Percentiles rank a stretch among this genome's conserved stretches.
Evolutionary conservation across 2,888 invertebrate species (phyloP).

Genomic region (Nomada hirtipes): DNA sequence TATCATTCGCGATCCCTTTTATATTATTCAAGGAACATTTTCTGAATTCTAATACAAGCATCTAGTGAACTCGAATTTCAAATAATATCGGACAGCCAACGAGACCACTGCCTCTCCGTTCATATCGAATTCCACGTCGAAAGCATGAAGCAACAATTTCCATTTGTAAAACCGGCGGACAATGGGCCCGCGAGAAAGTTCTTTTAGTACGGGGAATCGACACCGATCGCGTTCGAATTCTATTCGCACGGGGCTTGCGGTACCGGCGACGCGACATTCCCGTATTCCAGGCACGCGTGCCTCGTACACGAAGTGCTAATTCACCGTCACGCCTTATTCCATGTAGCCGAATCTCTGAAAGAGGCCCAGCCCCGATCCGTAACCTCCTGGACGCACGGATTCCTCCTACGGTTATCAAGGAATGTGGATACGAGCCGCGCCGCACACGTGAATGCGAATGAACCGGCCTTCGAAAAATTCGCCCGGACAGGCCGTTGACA

Average conservation of each 20-base stretch:
- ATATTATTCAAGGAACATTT: too few relatives aligned
- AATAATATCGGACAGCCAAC: background rate
- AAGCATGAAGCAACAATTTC: background rate
- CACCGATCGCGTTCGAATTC: conserved; percentile 29
- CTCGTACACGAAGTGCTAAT: conserved; percentile 49
- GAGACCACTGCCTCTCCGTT: background rate
- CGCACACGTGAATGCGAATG: conserved; percentile 63
- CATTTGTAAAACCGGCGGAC: background rate
- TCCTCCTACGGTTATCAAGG: conserved; percentile 63
- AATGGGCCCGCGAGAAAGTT: background rate
- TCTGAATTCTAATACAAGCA: too few relatives aligned
- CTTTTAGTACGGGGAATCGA: conserved; percentile 20
- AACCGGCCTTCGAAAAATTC: conserved; percentile 42
- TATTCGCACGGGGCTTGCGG: conserved; percentile 49
- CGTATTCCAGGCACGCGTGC: conserved; percentile 47
- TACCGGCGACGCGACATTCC: conserved; percentile 6
- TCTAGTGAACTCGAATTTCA: too few relatives aligned
- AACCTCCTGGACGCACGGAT: conserved; percentile 1
- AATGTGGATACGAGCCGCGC: conserved; percentile 60
- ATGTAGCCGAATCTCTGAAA: conserved; percentile 36
- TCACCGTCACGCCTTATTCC: conserved; percentile 50
- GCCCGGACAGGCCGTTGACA: conserved; percentile 43
- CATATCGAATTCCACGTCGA: background rate
- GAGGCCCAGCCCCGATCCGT: conserved; percentile 8
- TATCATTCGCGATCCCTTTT: too few relatives aligned